Evolutionary conservation across 2,797 vertebrate genomes (phyloP).

Genomic region (Melanogrammus aeglefinus): DNA sequence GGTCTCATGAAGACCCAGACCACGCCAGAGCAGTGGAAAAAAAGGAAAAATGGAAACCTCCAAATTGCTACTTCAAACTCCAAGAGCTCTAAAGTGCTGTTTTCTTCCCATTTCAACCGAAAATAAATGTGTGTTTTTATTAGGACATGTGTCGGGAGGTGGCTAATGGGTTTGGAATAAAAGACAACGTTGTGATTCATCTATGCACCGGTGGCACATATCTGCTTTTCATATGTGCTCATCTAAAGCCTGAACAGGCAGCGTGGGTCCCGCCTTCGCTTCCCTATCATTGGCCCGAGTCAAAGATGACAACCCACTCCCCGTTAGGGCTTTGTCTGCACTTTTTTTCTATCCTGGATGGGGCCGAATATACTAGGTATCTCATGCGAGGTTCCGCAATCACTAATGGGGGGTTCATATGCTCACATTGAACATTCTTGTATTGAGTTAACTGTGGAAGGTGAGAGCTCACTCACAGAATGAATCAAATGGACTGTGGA

Average conservation of each 20-base stretch:
- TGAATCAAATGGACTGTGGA: too few species aligned
- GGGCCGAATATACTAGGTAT: neutral
- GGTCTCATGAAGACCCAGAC: constrained; percentile 55
- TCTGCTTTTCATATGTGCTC: constrained; percentile 64
- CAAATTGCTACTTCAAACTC: constrained; percentile 71
- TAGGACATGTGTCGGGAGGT: constrained; percentile 70
- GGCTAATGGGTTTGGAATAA: constrained; percentile 81
- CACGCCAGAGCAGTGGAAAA: constrained; percentile 51
- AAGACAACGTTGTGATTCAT: constrained; percentile 73
- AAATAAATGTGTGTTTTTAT: constrained; percentile 75
- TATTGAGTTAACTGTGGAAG: neutral
- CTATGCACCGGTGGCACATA: constrained; percentile 55
- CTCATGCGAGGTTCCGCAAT: neutral
- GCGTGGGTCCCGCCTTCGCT: constrained; percentile 28
- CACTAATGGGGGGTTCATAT: constrained; percentile 3
- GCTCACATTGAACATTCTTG: neutral
- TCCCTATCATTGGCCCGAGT: constrained; percentile 69
- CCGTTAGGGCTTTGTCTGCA: constrained; percentile 64
- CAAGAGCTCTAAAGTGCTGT: constrained; percentile 77
- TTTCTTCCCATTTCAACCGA: constrained; percentile 74
- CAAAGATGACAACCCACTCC: constrained; percentile 70
- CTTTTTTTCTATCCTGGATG: constrained; percentile 26
- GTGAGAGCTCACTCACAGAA: neutral
- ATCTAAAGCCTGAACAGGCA: constrained; percentile 63
- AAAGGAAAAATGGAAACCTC: constrained; percentile 49